Evolutionary conservation across 2,888 invertebrate species (phyloP).

Genomic region (Petrolisthes manimaculis): DNA sequence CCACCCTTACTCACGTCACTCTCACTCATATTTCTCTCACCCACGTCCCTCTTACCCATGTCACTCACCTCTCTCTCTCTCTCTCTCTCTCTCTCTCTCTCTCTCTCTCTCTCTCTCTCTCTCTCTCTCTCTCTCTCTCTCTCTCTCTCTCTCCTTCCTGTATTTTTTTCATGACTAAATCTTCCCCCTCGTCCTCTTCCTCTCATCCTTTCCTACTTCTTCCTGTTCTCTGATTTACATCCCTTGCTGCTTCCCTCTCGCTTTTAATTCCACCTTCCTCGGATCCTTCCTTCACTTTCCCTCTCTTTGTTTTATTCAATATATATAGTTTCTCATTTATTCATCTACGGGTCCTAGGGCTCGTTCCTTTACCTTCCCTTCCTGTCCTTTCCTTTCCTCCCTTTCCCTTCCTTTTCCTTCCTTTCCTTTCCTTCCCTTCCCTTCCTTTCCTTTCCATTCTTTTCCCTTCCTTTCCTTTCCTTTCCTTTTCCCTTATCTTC

Average conservation of each 20-base stretch:
- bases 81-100: neutral
- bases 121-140: neutral
- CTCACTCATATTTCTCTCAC: neutral
- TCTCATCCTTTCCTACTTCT: neutral
- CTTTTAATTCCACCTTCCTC: neutral
- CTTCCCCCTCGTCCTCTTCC: neutral
- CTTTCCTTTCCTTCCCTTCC: neutral
- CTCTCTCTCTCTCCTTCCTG: neutral
- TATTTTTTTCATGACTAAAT: neutral
- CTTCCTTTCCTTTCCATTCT: neutral
- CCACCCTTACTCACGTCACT: neutral
- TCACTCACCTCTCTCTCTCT: neutral
- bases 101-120: conserved; percentile 1
- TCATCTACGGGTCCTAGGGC: too few species aligned
- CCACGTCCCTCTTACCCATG: neutral
- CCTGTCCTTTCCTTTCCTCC: neutral
- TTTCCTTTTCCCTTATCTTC: neutral
- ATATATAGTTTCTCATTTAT: too few species aligned
- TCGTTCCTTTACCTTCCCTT: too few species aligned
- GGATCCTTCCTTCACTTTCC: neutral
- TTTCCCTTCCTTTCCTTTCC: too few species aligned
- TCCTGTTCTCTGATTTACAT: neutral
- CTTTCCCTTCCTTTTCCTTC: neutral
- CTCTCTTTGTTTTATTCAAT: too few species aligned
- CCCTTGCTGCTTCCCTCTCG: neutral